A percentile compares a stretch with the other conserved stretches of the same genome.
These are phyloP conservation scores for Stenurella melanura DNA, from an alignment of 2,888 invertebrate genomes.

Conservation along the genomic window DNA sequence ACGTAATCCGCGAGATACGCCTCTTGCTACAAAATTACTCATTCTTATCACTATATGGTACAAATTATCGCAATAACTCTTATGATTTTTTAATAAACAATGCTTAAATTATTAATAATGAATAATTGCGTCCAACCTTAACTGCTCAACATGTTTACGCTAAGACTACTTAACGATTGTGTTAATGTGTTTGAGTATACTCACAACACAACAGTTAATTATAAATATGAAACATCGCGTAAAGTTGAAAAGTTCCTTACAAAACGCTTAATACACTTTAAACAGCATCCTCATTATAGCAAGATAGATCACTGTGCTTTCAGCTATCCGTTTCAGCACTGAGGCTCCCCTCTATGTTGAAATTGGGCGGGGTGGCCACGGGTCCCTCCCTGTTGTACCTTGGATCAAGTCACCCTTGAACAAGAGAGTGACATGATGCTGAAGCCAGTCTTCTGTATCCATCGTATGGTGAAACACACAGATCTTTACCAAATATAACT, in stretches of 20 bases:
- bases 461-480: slow-evolving; percentile 71
- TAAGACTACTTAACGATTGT: background rate
- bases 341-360: slow-evolving; percentile 39
- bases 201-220: background rate
- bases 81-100: slow-evolving; percentile 22
- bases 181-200: background rate
- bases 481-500: slow-evolving; percentile 64
- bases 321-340: slow-evolving; percentile 45
- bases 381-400: slow-evolving; percentile 67
- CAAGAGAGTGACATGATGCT: slow-evolving; percentile 72
- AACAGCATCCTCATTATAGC: slow-evolving; percentile 23
- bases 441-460: slow-evolving; percentile 72
- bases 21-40: slow-evolving; percentile 61
- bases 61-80: slow-evolving; percentile 22
- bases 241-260: background rate
- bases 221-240: background rate
- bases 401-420: slow-evolving; percentile 73
- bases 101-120: background rate
- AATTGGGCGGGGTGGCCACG: slow-evolving; percentile 53
- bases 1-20: slow-evolving; percentile 67
- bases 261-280: slow-evolving; percentile 7
- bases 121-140: background rate
- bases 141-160: background rate
- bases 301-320: slow-evolving; percentile 50
- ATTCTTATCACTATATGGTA: slow-evolving; percentile 34